Evolutionary conservation across 2,797 vertebrate species (phyloP), one percentile per base, ranked within the genome.

Genomic region (Microcaecilia unicolor): DNA sequence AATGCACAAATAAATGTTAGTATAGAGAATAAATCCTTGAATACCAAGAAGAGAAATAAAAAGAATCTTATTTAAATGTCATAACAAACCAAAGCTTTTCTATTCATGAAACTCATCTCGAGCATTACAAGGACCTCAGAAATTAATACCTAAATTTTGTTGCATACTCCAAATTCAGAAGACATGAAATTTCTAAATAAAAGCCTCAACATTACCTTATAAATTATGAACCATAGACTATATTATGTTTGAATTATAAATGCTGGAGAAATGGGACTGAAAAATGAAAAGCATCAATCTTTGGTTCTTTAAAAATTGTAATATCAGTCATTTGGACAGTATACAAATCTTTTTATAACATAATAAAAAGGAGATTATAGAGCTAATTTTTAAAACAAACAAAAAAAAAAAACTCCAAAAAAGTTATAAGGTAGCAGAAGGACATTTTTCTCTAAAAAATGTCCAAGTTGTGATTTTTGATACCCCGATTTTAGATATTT

Each of bases 261-360:
- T 70, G 41, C 58, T 15, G 44, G 64, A 61, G 70, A 74, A 76
- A 74, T 67, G 55, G 37, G 50, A 37, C 54, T 44, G 47, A 55
- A 64, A 67, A 73, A 73, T 74, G 66, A 65, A 78, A 72, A 71
- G 48, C 73, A 70, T 76, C 73, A 66, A 69, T 77, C 70, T 72
- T 21, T 4, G 36, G 18, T 61, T 70, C 65, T 70, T 77, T 64
- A 64, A 64, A n/a, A 78, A 72, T 74, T 70, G 54, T 57, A 69
- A 69, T 58, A 47, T 61, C 55, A 49, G 71, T 78, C 61, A 69
- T 68, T 68, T 51, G 50, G 66, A 49, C 48, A 64, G 61, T 72
- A 59, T 79, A 75, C 70, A 81, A 78, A 78, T 77, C 70, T 81
- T 78, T 76, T 76, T 80, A 77, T 79, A 74, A 71, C 72, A 67